These are phyloP conservation scores for Callimorpha dominula DNA, from an alignment of 2,888 invertebrate species.

Conservation along the genomic window DNA sequence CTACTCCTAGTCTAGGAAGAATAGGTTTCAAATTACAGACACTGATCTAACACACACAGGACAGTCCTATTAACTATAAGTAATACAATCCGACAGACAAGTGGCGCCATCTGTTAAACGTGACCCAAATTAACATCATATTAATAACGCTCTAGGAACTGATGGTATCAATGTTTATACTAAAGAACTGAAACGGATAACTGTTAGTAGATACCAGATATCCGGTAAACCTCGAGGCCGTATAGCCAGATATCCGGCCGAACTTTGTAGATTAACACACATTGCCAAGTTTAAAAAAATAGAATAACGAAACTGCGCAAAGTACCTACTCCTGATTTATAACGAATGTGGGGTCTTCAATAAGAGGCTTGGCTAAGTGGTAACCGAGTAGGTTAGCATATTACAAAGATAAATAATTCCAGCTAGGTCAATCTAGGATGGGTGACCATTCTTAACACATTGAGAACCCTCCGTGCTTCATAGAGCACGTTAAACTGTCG, in stretches of 20 bases:
- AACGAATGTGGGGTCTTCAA: too few relatives aligned
- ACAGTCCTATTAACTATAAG: neutral
- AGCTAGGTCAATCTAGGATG: too few relatives aligned
- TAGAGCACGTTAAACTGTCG: too few relatives aligned
- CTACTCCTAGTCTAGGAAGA: neutral
- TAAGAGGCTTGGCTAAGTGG: too few relatives aligned
- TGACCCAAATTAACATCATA: constrained; percentile 2
- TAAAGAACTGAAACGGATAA: constrained; percentile 8
- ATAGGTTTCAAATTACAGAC: neutral
- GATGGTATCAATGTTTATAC: constrained; percentile 2
- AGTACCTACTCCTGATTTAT: too few relatives aligned
- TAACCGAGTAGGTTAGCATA: too few relatives aligned
- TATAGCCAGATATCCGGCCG: neutral
- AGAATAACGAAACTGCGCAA: too few relatives aligned
- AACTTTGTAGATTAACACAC: neutral
- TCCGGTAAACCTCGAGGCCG: neutral
- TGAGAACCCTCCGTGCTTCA: too few relatives aligned
- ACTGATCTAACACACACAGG: neutral
- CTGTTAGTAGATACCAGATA: neutral
- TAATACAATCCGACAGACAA: constrained; percentile 9
- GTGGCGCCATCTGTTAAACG: constrained; percentile 17
- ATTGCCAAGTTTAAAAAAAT: neutral
- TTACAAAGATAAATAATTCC: too few relatives aligned
- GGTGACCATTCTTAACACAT: too few relatives aligned
- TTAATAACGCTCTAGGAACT: constrained; percentile 10